These are phyloP conservation scores for Cacatua alba DNA, from an alignment of 2,113 vertebrate species.

Conservation along the genomic window DNA sequence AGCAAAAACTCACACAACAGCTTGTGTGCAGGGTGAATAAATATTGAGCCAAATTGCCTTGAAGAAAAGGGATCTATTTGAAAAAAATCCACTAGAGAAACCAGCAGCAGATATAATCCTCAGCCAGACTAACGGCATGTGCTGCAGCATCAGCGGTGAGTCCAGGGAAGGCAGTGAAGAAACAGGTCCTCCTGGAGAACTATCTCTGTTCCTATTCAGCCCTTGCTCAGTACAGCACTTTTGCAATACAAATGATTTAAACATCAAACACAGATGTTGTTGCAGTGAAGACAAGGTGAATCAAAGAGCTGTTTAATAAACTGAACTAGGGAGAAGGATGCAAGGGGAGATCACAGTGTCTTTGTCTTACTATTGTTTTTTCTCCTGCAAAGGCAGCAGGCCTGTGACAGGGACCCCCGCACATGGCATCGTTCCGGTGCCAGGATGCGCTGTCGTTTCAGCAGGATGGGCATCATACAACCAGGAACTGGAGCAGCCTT, in stretches of 20 bases:
- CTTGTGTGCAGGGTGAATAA: not conserved
- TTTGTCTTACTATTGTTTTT: accelerated
- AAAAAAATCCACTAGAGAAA: not conserved
- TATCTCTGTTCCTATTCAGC: not conserved
- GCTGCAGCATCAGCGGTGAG: accelerated
- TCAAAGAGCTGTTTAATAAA: not conserved
- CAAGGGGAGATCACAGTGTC: not conserved
- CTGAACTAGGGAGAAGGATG: not conserved
- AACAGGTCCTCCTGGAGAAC: not conserved
- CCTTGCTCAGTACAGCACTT: accelerated
- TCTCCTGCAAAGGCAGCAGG: not conserved
- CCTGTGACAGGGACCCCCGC: not conserved
- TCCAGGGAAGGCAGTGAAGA: not conserved
- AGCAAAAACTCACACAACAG: not conserved
- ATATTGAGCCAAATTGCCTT: not conserved
- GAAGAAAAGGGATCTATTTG: not conserved
- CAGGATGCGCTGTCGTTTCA: not conserved
- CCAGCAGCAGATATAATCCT: not conserved
- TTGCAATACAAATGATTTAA: accelerated
- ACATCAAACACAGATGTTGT: not conserved
- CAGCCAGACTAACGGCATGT: not conserved
- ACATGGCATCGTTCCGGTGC: accelerated
- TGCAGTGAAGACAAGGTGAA: not conserved
- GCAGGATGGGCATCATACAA: not conserved
- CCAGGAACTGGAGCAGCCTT: not conserved